Evolutionary conservation across 2,797 vertebrate species (phyloP), one percentile per base, ranked within the genome.

Genomic region (Pseudochaenichthys georgianus): DNA sequence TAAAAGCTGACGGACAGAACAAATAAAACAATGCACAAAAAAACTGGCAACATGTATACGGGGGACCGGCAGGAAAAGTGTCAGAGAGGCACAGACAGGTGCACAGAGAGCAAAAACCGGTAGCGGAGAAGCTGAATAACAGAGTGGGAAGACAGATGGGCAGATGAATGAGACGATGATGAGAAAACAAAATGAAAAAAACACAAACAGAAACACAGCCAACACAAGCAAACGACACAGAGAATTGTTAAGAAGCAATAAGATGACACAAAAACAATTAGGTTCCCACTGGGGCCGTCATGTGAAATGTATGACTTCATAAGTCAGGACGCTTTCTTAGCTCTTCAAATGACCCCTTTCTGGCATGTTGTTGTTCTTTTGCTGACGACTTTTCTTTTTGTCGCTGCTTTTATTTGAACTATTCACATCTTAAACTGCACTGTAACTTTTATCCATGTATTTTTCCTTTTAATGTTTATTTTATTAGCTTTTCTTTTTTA

Each of bases 1-100:
- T 31, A 77, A 66, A 88, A 84, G 83, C 82, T 9, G 54, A 86
- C 81, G 60, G 77, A 90, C 55, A 82, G 67, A 87, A 77, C 66
- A 76, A 81, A 84, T 48, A 52, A 80, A 84, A 15, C 61, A 34
- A 64, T 12, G 48, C 8, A 46, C 34, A 64, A 55, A 70, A 64
- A 78, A 47, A 58, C 59, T 41, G 58, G 60, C 13, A 43, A 23
- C 28, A 60, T 52, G 62, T 15, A 53, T 21, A 2, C 21, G 21
- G 19, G 1, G 68, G 68, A 80, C 41, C 81, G 28, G 77, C 51
- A 51, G 62, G 10, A 38, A 21, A 28, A 53, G 38, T 5, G 64
- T 47, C 43, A 50, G 8, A 43, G 34, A 78, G 55, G 45, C 47
- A 81, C 11, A 61, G 51, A 80, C 64, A 31, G 13, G 54, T 23